Evolutionary conservation across 2,888 invertebrate genomes (phyloP).

Genomic region (Drosophila incognita): DNA sequence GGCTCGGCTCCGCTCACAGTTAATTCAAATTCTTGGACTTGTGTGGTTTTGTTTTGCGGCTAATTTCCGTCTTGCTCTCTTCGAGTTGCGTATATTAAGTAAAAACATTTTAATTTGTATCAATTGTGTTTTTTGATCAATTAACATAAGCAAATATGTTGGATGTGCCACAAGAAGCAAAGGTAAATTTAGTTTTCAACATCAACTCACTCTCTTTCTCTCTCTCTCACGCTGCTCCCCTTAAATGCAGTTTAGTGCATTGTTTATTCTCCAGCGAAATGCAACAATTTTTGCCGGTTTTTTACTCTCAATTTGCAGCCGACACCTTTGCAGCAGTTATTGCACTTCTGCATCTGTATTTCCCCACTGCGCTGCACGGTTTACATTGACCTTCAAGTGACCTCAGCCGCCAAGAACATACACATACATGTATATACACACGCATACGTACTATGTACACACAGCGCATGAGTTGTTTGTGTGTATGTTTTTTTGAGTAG

Average conservation of each 20-base stretch:
- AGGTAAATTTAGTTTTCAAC: constrained; percentile 68
- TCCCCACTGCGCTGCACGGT: constrained; percentile 44
- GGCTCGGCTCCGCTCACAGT: constrained; percentile 17
- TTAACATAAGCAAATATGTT: constrained; percentile 70
- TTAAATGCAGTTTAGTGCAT: constrained; percentile 38
- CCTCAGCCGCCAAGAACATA: constrained; percentile 63
- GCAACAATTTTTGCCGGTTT: constrained; percentile 60
- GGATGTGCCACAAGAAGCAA: constrained; percentile 82
- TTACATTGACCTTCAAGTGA: constrained; percentile 76
- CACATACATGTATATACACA: constrained; percentile 24
- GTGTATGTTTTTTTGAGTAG: constrained; percentile 16
- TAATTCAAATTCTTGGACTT: constrained; percentile 46
- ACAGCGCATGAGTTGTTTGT: constrained; percentile 9
- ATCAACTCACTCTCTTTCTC: not conserved
- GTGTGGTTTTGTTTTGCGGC: constrained; percentile 20
- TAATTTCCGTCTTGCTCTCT: not conserved
- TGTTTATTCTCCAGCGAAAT: constrained; percentile 50
- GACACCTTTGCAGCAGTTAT: constrained; percentile 27
- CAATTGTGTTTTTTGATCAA: constrained; percentile 13
- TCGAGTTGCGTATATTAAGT: constrained; percentile 8
- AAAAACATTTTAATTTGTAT: constrained; percentile 10
- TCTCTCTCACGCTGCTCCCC: not conserved
- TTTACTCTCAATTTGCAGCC: constrained; percentile 20
- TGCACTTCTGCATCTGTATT: constrained; percentile 59
- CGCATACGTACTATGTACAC: constrained; percentile 8